phyloP scores from a whole-genome alignment of 2,888 invertebrate genomes.

The Xestia rhomboidea region DNA sequence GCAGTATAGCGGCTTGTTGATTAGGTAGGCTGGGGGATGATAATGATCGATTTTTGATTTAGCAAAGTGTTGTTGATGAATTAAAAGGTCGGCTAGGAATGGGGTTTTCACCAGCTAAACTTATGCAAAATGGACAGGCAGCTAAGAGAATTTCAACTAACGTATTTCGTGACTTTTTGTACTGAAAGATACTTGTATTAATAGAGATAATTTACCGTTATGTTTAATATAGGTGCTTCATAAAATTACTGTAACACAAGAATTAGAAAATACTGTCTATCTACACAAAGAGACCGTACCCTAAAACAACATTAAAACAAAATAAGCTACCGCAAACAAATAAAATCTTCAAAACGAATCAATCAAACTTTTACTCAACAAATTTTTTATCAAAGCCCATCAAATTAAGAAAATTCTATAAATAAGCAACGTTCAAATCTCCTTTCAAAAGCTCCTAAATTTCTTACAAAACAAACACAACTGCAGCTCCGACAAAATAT shows the following conservation, averaged over 20 bases:
- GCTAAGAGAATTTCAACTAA: background rate
- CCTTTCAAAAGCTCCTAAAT: conserved; percentile 30
- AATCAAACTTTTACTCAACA: conserved; percentile 36
- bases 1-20: conserved; percentile 46
- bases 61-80: conserved; percentile 29
- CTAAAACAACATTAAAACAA: conserved; percentile 13
- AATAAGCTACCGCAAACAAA: conserved; percentile 22
- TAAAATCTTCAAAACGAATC: conserved; percentile 14
- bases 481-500: conserved; percentile 71
- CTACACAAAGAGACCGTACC: background rate
- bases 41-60: conserved; percentile 58
- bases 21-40: conserved; percentile 40
- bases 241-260: background rate
- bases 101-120: too few relatives aligned
- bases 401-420: conserved; percentile 44
- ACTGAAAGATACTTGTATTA: background rate
- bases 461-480: conserved; percentile 44
- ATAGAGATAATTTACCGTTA: background rate
- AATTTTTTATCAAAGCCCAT: conserved; percentile 25
- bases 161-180: background rate
- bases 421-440: conserved; percentile 40
- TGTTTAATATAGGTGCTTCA: background rate
- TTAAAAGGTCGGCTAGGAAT: background rate
- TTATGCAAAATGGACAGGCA: background rate
- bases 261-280: background rate